A percentile compares a stretch with the other conserved stretches of the same genome.
Evolutionary conservation across 2,797 vertebrate genomes (phyloP).

Genomic region (Spinus olivaceus): DNA sequence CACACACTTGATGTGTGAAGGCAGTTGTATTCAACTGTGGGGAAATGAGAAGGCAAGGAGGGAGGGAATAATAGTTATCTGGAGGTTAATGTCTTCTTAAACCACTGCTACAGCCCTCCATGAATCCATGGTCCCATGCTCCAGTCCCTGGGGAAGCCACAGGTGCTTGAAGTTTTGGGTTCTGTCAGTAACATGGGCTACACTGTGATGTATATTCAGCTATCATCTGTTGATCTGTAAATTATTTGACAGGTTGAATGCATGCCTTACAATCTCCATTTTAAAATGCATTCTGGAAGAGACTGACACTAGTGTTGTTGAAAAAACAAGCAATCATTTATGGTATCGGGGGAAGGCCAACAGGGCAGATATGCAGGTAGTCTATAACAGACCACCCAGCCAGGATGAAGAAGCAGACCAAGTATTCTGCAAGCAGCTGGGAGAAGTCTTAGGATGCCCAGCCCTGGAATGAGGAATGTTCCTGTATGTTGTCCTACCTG

Average conservation of each 20-base stretch:
- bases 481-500: background rate
- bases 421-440: background rate
- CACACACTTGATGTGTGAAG: background rate
- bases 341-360: background rate
- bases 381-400: background rate
- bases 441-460: background rate
- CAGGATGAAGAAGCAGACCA: background rate
- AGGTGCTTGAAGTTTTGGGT: background rate
- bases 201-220: background rate
- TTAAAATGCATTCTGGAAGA: background rate
- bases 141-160: background rate
- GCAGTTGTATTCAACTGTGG: background rate
- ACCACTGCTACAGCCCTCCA: fast-evolving
- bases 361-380: background rate
- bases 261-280: background rate
- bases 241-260: background rate
- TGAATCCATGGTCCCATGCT: background rate
- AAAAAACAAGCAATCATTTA: background rate
- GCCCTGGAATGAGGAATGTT: background rate
- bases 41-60: background rate
- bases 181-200: background rate
- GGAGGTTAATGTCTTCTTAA: background rate
- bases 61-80: background rate
- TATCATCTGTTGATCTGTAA: background rate
- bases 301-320: background rate